Percentiles rank a stretch among this genome's conserved stretches.
Evolutionary conservation across 2,113 vertebrate genomes (phyloP).

Genomic region (Cromileptes altivelis): DNA sequence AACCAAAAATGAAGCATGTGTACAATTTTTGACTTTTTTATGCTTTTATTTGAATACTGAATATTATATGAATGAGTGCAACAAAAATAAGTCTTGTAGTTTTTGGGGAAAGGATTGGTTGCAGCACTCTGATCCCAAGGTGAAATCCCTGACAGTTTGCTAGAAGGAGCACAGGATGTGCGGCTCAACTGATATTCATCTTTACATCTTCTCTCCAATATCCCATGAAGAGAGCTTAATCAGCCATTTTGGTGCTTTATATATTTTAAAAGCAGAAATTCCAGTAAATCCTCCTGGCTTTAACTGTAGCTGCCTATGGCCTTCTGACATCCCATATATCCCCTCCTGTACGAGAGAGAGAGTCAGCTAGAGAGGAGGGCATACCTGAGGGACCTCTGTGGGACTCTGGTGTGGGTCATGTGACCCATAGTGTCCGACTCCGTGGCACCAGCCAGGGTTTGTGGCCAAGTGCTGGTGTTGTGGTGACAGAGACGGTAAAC

Average conservation of each 20-base stretch:
- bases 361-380: slow-evolving; percentile 30
- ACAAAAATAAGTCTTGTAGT: slow-evolving; percentile 2
- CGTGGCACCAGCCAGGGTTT: slow-evolving; percentile 78
- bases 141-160: slow-evolving; percentile 42
- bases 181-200: slow-evolving; percentile 55
- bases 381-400: slow-evolving; percentile 69
- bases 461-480: slow-evolving; percentile 73
- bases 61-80: slow-evolving; percentile 16
- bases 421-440: slow-evolving; percentile 77
- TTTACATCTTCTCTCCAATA: slow-evolving; percentile 55
- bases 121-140: slow-evolving; percentile 21
- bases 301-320: slow-evolving; percentile 68
- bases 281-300: slow-evolving; percentile 71
- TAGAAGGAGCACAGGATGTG: slow-evolving; percentile 23
- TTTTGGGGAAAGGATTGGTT: background rate
- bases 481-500: slow-evolving; percentile 73
- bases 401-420: slow-evolving; percentile 72
- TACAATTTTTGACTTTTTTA: background rate
- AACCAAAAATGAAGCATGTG: slow-evolving; percentile 33
- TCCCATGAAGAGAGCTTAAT: slow-evolving; percentile 55
- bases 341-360: slow-evolving; percentile 39
- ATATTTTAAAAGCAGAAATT: slow-evolving; percentile 74
- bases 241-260: slow-evolving; percentile 55
- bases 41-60: slow-evolving; percentile 9
- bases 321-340: slow-evolving; percentile 73